A percentile compares a stretch with the other conserved stretches of the same genome.
phyloP scores from a whole-genome alignment of 2,797 vertebrate genomes.

The Arctocebus calabarensis region DNA sequence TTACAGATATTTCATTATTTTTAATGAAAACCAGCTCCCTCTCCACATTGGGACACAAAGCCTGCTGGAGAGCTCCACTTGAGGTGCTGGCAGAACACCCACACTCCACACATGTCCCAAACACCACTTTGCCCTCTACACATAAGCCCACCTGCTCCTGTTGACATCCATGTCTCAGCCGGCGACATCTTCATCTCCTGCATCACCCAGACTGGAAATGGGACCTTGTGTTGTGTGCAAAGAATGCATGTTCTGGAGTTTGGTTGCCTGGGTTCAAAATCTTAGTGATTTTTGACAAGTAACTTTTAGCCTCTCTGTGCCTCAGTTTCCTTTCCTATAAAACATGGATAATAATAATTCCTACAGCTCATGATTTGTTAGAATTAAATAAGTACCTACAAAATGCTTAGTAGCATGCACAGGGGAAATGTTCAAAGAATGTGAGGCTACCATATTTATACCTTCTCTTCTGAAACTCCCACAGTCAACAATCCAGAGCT shows the following conservation, averaged over 20 bases:
- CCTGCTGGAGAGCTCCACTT: background rate
- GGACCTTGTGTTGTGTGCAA: background rate
- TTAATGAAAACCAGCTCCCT: constrained; percentile 66
- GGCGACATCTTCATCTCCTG: background rate
- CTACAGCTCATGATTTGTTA: background rate
- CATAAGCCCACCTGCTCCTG: background rate
- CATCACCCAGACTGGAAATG: background rate
- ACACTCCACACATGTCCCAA: background rate
- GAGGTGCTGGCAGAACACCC: constrained; percentile 26
- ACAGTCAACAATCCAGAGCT: no score
- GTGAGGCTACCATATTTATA: background rate
- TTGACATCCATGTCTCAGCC: background rate
- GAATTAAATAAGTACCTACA: background rate
- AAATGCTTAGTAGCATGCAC: background rate
- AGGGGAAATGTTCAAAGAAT: background rate
- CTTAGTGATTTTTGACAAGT: background rate
- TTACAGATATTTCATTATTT: constrained; percentile 72
- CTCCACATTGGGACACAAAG: background rate
- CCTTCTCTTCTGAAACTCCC: no score
- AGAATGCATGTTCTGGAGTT: background rate
- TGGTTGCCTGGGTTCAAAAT: background rate
- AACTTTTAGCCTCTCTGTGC: background rate
- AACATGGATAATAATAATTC: background rate
- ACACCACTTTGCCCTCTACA: no score
- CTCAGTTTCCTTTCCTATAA: background rate